phyloP scores from a whole-genome alignment of 2,113 vertebrate species.

The Rhinogobius similis region DNA sequence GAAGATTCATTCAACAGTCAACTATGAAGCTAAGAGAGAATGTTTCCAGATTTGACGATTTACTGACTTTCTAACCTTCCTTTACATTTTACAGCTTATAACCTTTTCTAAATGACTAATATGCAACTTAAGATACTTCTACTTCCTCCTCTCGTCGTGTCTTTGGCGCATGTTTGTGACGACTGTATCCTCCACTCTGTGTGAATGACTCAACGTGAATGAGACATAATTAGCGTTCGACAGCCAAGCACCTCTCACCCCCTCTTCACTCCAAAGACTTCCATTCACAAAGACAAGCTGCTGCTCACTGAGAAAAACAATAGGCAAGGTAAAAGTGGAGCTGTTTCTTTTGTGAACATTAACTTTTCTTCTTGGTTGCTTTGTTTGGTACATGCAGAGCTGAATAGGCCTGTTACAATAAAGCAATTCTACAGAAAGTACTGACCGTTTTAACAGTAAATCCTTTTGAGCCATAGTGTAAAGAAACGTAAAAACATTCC shows the following conservation, averaged over 20 bases:
- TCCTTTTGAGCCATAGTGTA: too few relatives aligned
- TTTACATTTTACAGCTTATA: background rate
- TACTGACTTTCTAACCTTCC: too few relatives aligned
- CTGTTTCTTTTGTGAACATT: too few relatives aligned
- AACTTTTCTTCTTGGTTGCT: background rate
- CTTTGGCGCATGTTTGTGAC: background rate
- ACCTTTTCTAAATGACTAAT: background rate
- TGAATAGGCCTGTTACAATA: slow-evolving; percentile 1
- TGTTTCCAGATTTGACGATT: too few relatives aligned
- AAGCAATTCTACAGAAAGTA: too few relatives aligned
- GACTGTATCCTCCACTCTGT: slow-evolving; percentile 23
- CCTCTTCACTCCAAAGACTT: slow-evolving; percentile 39
- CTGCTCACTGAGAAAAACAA: slow-evolving; percentile 49
- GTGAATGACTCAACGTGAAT: slow-evolving; percentile 43
- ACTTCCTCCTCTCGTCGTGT: background rate
- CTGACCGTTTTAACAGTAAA: too few relatives aligned
- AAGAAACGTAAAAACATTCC: too few relatives aligned
- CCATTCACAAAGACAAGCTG: slow-evolving; percentile 38
- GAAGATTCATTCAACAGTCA: too few relatives aligned
- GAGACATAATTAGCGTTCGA: slow-evolving; percentile 9
- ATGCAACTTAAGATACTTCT: background rate
- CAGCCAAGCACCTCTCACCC: slow-evolving; percentile 25
- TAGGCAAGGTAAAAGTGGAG: slow-evolving; percentile 27
- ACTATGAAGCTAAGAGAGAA: too few relatives aligned
- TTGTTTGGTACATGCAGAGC: too few relatives aligned